Conservation (phyloP, 2,113 vertebrate genomes). For the Phasianus colchicus region DNA sequence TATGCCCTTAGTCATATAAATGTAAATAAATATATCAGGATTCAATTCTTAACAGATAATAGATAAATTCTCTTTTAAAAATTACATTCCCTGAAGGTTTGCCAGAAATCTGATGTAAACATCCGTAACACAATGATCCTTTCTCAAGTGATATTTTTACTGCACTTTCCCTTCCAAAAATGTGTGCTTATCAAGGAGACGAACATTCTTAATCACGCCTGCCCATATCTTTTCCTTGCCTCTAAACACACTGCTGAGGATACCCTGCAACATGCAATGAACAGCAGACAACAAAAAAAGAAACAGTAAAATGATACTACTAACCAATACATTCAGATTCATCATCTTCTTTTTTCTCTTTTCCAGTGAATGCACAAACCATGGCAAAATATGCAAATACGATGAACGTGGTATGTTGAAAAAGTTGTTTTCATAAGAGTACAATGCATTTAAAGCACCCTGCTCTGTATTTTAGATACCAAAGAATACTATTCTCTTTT, state of each 20-base stretch:
- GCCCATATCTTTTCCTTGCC: not conserved
- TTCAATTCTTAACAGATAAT: not conserved
- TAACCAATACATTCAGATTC: not conserved
- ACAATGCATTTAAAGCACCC: not conserved
- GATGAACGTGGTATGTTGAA: constrained; percentile 62
- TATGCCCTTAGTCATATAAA: not conserved
- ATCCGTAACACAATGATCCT: not conserved
- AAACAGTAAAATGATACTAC: not conserved
- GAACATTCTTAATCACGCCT: not conserved
- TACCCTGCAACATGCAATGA: not conserved
- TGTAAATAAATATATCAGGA: not conserved
- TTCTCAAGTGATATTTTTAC: not conserved
- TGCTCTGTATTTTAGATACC: not conserved
- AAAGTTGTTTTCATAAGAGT: not conserved
- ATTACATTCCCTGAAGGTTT: not conserved
- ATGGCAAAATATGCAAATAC: constrained; percentile 64
- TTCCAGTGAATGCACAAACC: constrained; percentile 60
- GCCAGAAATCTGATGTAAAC: not conserved
- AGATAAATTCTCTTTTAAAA: not conserved
- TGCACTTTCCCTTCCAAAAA: not conserved
- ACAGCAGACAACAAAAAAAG: not conserved
- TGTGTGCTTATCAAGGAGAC: not conserved
- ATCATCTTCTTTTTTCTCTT: not conserved
- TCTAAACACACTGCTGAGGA: not conserved
- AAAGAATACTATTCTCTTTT: not conserved